Percentiles rank a stretch among this genome's conserved stretches.
Conservation (phyloP, 2,797 vertebrate genomes). For the Geotrypetes seraphini region DNA sequence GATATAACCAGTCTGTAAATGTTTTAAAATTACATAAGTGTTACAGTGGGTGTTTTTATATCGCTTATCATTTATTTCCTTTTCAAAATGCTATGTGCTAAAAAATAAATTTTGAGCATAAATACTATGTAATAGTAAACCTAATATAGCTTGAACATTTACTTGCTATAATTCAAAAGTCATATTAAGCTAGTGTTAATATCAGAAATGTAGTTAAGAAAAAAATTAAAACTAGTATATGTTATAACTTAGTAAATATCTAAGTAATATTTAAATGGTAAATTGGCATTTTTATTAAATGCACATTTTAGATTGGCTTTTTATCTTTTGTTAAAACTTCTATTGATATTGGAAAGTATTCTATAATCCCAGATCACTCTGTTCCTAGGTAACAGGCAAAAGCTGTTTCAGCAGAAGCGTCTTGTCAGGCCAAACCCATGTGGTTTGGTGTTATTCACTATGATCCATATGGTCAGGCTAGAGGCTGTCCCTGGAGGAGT, state of each 20-base stretch:
- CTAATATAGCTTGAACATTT: no score
- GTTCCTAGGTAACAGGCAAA: constrained; percentile 80
- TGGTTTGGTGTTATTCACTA: constrained; percentile 64
- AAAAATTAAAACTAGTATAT: constrained; percentile 17
- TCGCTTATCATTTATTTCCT: no score
- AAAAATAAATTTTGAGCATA: no score
- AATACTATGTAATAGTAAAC: no score
- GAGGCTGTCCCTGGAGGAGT: constrained; percentile 64
- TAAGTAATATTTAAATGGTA: no score
- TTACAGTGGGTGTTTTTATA: no score
- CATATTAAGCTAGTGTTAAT: constrained; percentile 7
- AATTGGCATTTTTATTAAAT: no score
- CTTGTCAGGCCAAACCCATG: constrained; percentile 78
- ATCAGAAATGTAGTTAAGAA: constrained; percentile 10
- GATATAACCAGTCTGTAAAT: no score
- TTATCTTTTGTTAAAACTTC: constrained; percentile 43
- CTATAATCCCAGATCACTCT: constrained; percentile 64
- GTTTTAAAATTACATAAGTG: no score
- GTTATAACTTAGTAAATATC: no score
- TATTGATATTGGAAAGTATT: constrained; percentile 43
- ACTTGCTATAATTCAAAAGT: constrained; percentile 7
- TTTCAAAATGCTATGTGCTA: no score
- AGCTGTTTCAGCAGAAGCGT: constrained; percentile 68
- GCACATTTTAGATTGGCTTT: no score
- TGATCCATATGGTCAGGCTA: constrained; percentile 75